Evolutionary conservation across 2,113 vertebrate species (phyloP), one percentile per base, ranked within the genome.

Genomic region (Scophthalmus maximus): DNA sequence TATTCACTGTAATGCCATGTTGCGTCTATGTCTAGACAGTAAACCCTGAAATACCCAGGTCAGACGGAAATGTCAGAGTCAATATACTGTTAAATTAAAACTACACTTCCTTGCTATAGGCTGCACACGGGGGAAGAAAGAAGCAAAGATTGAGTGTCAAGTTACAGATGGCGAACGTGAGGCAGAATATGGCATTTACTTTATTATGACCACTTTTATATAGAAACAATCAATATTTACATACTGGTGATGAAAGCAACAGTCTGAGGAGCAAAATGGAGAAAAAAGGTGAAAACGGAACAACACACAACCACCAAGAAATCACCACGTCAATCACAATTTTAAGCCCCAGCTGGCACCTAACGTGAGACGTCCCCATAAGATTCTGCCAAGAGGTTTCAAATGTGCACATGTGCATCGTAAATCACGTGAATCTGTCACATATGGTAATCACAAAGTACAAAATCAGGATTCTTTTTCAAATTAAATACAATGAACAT

Each of bases 211-310:
- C 86, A 82, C 67, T 78, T 82, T 83, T 73, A 88, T 89, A 74
- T 92, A 90, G 79, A 88, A 91, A 89, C 86, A 62, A 85, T 89
- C 58, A 83, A 73, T 90, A 91, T 91, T 83, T 90, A 91, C 89
- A 91, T 75, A 87, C 34, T 53, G 64, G 61, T 63, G 68, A 76
- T 51, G 50, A 81, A 86, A 76, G 20, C 59, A 81, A 85, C 38
- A 72, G 53, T 65, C 44, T 27, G 42, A 55, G 8, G 23, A 71
- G 86, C 30, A 79, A 78, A 88, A 87, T 29, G 58, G 42, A 76
- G 51, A 66, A 79, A n/a, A 82, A 83, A 56, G 29, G 20, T 55
- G 67, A 57, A 49, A 83, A 85, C 52, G 61, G 40, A 83, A 76
- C 67, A 79, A 86, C 69, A 77, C 56, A 85, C 75, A 78, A 63